These are phyloP conservation scores for Empis livida DNA, from an alignment of 2,888 invertebrate species.

Conservation along the genomic window DNA sequence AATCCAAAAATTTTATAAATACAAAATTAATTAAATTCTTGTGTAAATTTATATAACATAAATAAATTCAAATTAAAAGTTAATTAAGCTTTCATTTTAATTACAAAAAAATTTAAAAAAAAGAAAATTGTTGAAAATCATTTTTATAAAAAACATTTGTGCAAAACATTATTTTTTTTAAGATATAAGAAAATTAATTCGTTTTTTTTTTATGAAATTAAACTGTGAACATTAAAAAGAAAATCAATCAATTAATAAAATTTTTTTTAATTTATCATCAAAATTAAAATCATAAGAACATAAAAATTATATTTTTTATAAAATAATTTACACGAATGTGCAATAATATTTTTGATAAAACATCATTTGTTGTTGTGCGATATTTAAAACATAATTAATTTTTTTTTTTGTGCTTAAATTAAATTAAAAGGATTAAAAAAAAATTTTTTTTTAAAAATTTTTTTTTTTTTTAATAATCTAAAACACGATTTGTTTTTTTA, in stretches of 20 bases:
- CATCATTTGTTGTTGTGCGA: constrained; percentile 7
- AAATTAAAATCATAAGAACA: too few species aligned
- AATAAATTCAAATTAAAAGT: too few species aligned
- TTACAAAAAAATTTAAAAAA: not conserved
- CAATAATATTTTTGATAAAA: constrained; percentile 12
- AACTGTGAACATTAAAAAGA: not conserved
- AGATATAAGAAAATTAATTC: constrained; percentile 1
- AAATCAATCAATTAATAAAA: too few species aligned
- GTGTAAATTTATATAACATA: too few species aligned
- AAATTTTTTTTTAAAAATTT: constrained; percentile 27
- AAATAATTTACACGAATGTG: constrained; percentile 12
- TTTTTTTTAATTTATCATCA: too few species aligned
- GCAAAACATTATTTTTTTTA: not conserved
- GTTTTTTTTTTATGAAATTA: too few species aligned
- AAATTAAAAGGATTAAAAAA: constrained; percentile 16
- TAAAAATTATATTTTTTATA: too few species aligned
- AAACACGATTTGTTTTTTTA: constrained; percentile 14
- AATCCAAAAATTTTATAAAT: not conserved
- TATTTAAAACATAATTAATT: constrained; percentile 8
- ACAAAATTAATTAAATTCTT: not conserved
- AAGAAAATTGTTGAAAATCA: constrained; percentile 1
- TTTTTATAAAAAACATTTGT: constrained; percentile 1
- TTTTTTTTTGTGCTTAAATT: too few species aligned
- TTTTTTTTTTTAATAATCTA: too few species aligned
- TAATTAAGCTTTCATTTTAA: too few species aligned